Conservation (phyloP, 2,113 vertebrate species). For the Lathamus discolor region DNA sequence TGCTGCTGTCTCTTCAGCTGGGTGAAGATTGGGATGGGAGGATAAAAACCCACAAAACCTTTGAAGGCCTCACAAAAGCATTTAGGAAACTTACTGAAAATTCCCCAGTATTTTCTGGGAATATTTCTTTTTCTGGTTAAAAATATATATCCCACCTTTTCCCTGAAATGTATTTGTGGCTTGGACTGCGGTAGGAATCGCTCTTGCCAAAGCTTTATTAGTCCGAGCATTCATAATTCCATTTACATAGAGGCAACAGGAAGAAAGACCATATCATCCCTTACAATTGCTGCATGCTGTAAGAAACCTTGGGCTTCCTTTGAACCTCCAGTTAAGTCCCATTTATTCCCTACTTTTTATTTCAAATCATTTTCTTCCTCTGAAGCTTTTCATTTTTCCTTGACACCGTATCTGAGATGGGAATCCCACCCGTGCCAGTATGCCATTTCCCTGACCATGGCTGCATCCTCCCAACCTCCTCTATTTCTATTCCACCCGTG, state of each 20-base stretch:
- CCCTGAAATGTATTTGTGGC: conserved; percentile 15
- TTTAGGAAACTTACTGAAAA: conserved; percentile 3
- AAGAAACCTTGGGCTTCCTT: not conserved
- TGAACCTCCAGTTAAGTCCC: not conserved
- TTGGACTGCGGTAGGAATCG: not conserved
- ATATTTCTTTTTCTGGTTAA: not conserved
- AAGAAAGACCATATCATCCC: not conserved
- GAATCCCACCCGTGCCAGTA: not conserved
- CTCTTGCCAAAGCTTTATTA: not conserved
- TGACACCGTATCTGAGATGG: not conserved
- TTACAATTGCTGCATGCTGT: accelerated
- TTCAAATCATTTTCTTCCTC: not conserved
- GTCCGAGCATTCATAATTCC: not conserved
- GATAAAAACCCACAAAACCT: conserved; percentile 33
- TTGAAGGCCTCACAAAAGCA: not conserved
- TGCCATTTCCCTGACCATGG: not conserved
- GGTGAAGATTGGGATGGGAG: not conserved
- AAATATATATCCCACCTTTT: not conserved
- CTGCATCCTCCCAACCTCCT: not conserved
- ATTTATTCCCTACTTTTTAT: not conserved
- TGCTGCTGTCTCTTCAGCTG: not conserved
- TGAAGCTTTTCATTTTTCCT: not conserved
- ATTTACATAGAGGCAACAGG: not conserved
- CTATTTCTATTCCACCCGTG: accelerated
- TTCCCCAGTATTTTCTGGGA: conserved; percentile 23